phyloP scores from a whole-genome alignment of 2,113 vertebrate genomes.

The Proteles cristata region DNA sequence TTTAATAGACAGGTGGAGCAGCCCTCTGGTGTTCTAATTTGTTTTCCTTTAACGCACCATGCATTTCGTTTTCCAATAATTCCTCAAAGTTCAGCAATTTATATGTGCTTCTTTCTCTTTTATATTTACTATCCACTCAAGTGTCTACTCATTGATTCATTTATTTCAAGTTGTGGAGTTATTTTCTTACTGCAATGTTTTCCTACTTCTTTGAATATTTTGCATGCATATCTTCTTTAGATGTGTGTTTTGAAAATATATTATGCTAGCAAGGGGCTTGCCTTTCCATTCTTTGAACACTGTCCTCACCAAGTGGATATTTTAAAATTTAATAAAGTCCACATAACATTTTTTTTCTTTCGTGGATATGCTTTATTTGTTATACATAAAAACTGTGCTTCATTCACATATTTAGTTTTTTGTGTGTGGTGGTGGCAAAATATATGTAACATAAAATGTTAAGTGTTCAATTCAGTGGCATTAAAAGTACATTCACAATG shows the following conservation, averaged over 20 bases:
- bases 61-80: neutral
- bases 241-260: neutral
- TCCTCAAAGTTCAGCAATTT: neutral
- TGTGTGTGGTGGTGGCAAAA: neutral
- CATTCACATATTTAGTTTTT: neutral
- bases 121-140: neutral
- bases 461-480: neutral
- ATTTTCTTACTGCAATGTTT: neutral
- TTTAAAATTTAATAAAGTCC: neutral
- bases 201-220: neutral
- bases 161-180: neutral
- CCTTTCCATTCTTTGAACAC: neutral
- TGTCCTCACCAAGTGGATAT: neutral
- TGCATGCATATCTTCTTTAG: neutral
- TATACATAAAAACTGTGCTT: neutral
- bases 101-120: neutral
- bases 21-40: neutral
- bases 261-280: neutral
- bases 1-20: neutral
- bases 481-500: neutral
- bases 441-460: neutral
- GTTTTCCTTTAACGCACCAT: neutral
- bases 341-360: neutral
- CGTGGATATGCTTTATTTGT: neutral
- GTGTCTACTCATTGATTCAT: neutral